Conservation (phyloP, 1,140 invertebrate genomes). For the Tetramorium parvispinum region DNA sequence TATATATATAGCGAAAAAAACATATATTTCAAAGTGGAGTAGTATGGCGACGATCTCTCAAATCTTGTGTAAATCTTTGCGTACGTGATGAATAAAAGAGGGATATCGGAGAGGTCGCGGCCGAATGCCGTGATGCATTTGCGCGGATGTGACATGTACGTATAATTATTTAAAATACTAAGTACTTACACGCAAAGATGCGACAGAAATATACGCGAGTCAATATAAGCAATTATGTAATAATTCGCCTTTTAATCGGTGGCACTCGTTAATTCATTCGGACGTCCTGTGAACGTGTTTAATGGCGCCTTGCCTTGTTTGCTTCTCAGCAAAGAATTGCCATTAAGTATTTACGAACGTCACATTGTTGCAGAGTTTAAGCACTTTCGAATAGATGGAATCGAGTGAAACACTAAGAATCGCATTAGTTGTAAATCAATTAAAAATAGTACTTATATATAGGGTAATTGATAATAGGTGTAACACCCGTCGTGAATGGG, state of each 20-base stretch:
- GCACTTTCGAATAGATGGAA: constrained; percentile 36
- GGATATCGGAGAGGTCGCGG: constrained; percentile 29
- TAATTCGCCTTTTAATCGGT: constrained; percentile 78
- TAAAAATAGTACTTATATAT: constrained; percentile 17
- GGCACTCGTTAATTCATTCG: constrained; percentile 83
- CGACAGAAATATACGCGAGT: constrained; percentile 77
- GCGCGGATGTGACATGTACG: constrained; percentile 23
- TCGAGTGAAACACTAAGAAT: constrained; percentile 48
- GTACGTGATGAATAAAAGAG: constrained; percentile 54
- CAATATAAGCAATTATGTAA: constrained; percentile 82
- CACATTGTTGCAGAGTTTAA: constrained; percentile 26
- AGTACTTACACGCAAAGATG: constrained; percentile 64
- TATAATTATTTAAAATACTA: constrained; percentile 62
- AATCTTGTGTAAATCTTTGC: constrained; percentile 31
- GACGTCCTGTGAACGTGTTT: constrained; percentile 78
- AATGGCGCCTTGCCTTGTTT: constrained; percentile 49
- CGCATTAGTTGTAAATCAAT: constrained; percentile 36
- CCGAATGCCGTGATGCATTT: constrained; percentile 16
- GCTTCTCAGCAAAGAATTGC: constrained; percentile 52
- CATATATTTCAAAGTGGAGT: constrained; percentile 48
- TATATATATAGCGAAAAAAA: constrained; percentile 2
- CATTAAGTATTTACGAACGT: constrained; percentile 45
- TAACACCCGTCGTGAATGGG: too few relatives aligned
- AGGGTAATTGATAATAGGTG: too few relatives aligned
- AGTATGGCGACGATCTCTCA: constrained; percentile 17